These are phyloP conservation scores for Phoxinus dragarum DNA, from an alignment of 2,797 vertebrate species.

Conservation along the genomic window DNA sequence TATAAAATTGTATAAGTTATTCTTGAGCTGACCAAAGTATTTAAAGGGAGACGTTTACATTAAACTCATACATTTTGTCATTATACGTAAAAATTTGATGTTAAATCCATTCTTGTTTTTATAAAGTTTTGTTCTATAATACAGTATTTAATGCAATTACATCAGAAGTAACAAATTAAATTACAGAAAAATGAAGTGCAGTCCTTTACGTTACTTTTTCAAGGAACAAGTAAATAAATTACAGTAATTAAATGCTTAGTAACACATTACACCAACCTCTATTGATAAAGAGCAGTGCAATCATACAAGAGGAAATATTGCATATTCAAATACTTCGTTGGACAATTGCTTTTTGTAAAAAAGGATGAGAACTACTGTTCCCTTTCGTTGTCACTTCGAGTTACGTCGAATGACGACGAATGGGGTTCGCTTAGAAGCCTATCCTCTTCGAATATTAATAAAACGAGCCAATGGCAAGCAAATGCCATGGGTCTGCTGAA, in stretches of 20 bases:
- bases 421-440: too few species aligned
- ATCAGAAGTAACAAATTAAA: neutral
- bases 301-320: too few species aligned
- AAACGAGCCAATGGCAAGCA: too few species aligned
- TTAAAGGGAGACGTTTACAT: neutral
- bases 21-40: neutral
- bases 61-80: neutral
- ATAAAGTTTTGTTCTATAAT: neutral
- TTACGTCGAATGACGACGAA: too few species aligned
- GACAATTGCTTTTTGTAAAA: neutral
- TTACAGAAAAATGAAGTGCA: neutral
- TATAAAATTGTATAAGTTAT: neutral
- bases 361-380: neutral
- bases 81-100: neutral
- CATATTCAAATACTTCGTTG: neutral
- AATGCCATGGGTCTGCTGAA: too few species aligned
- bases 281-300: neutral
- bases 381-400: too few species aligned
- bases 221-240: neutral
- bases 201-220: neutral
- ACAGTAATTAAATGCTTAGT: neutral
- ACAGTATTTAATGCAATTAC: neutral
- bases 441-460: too few species aligned
- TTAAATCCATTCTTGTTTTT: neutral
- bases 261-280: neutral